These are phyloP conservation scores for Stegophylla sp. DNA, from an alignment of 2,888 invertebrate genomes.

Conservation along the genomic window DNA sequence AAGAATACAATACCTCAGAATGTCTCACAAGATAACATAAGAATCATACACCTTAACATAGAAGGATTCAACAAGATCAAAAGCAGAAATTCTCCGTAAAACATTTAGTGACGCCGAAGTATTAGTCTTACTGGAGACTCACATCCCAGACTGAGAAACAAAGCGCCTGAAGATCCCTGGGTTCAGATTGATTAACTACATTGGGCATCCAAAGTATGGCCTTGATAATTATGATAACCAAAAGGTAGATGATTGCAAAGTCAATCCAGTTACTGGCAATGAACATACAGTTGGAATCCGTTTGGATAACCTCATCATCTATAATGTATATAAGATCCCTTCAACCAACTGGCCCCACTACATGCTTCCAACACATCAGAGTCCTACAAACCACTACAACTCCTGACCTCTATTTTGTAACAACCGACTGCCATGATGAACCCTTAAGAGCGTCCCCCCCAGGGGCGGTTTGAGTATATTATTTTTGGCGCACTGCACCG, in stretches of 20 bases:
- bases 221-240: constrained; percentile 20
- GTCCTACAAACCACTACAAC: constrained; percentile 14
- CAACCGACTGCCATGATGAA: constrained; percentile 3
- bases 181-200: constrained; percentile 26
- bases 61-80: not conserved
- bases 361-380: constrained; percentile 8
- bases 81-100: not conserved
- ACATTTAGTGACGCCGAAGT: not conserved
- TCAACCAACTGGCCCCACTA: constrained; percentile 15
- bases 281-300: constrained; percentile 26
- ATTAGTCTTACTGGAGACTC: not conserved
- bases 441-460: constrained; percentile 9
- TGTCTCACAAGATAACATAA: not conserved
- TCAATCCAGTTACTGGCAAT: constrained; percentile 27
- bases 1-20: not conserved
- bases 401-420: constrained; percentile 35
- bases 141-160: not conserved
- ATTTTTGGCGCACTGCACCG: too few species aligned
- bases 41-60: not conserved
- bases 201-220: constrained; percentile 7
- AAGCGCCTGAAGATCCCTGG: not conserved
- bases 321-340: constrained; percentile 10
- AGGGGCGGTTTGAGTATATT: too few species aligned
- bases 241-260: constrained; percentile 9
- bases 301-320: constrained; percentile 19